Evolutionary conservation across 2,797 vertebrate genomes (phyloP), one percentile per base, ranked within the genome.

Genomic region (Karalla daura): DNA sequence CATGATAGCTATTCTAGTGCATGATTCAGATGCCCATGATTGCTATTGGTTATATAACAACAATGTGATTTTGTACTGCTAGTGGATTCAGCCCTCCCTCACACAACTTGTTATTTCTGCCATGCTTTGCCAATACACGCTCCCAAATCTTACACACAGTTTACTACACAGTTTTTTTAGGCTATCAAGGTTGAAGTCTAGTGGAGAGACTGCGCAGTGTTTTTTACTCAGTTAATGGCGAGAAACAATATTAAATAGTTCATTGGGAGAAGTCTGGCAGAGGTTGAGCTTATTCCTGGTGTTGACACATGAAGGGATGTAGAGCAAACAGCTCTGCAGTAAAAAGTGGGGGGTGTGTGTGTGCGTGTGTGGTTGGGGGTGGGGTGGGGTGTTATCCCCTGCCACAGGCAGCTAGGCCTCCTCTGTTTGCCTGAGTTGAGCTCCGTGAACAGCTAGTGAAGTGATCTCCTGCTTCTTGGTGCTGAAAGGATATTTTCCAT

Each of bases 231-330:
- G 39, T 35, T 80, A 64, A 70, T 77, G 50, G 58, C 58, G 51
- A 63, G 55, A 30, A 74, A 55, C 35, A 47, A 41, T 71, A 72
- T 78, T 51, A 74, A 74, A 65, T 64, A 71, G 54, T 70, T 75
- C 74, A 56, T 56, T 66, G 25, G 39, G 24, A 68, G 64, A 40
- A 18, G 55, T 27, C 32, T 69, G 50, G 40, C 32, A 17, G 17
- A 44, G 41, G 56, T 52, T 52, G 11, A 43, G 28, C 33, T 44
- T 15, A 41, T 24, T 36, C 13, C 49, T 28, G 1, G 18, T 40
- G 55, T 70, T 74, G 62, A 74, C 55, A 51, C 39, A 44, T 18
- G 28, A 66, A 20, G 32, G 13, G 28, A 43, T 3, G 0, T 8
- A 12, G 39, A 55, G 46, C 41, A 63, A 72, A 54, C 47, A 60